Percentiles rank a stretch among this genome's conserved stretches.
phyloP scores from a whole-genome alignment of 2,797 vertebrate species.

The Pseudochaenichthys georgianus region DNA sequence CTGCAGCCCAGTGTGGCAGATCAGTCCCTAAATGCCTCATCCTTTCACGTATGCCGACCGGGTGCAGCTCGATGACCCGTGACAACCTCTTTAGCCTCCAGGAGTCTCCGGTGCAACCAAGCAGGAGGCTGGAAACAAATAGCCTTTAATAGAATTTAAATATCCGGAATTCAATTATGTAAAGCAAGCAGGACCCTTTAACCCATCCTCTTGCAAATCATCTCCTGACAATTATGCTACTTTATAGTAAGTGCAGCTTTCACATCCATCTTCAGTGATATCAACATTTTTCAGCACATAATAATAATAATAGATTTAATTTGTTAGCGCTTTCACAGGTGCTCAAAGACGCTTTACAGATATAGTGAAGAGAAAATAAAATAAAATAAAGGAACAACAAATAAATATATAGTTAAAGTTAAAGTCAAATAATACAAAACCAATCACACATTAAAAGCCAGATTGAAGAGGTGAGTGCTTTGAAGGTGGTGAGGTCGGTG shows the following conservation, averaged over 20 bases:
- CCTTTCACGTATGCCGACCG: slow-evolving; percentile 47
- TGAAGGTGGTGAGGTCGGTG: too few relatives aligned
- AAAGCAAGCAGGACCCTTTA: slow-evolving; percentile 36
- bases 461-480: too few relatives aligned
- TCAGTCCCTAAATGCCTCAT: background rate
- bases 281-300: background rate
- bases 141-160: slow-evolving; percentile 63
- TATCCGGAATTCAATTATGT: slow-evolving; percentile 65
- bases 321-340: too few relatives aligned
- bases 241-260: background rate
- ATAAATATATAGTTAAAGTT: too few relatives aligned
- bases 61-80: slow-evolving; percentile 49
- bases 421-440: too few relatives aligned
- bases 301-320: too few relatives aligned
- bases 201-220: slow-evolving; percentile 16
- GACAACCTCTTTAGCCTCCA: slow-evolving; percentile 63
- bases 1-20: background rate
- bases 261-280: background rate
- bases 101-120: slow-evolving; percentile 59
- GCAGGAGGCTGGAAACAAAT: slow-evolving; percentile 69
- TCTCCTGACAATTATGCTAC: background rate
- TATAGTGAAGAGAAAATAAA: too few relatives aligned
- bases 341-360: too few relatives aligned
- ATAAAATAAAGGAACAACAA: too few relatives aligned
- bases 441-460: too few relatives aligned